Evolutionary conservation across 2,888 invertebrate genomes (phyloP), one percentile per base, ranked within the genome.

Genomic region (Diploptera punctata): DNA sequence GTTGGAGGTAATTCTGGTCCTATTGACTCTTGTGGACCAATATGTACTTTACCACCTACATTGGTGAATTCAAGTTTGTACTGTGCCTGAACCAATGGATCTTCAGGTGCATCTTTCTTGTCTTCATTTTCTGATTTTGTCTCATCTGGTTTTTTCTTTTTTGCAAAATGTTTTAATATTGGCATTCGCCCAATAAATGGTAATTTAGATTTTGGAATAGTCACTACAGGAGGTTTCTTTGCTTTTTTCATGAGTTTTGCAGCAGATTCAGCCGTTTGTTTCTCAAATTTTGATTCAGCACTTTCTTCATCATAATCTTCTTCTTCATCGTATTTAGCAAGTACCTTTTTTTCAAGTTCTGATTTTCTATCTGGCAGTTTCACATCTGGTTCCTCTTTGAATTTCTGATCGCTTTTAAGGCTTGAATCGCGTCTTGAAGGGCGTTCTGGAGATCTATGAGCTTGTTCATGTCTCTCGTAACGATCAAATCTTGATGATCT

Each of bases 181-280:
- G 94, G 94, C 90, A 94, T 91, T 81, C 93, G 89, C 76, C 94
- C 95, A 76, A 94, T 94, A 78, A 94, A 94, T 0, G 94, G 94
- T 80, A 94, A 85, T 81, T 93, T 93, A 75, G 90, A 91, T 75
- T 90, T 88, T 38, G 70, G 84, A 79, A 79, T 73, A 43, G 74
- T 74, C n/a, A 75, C 24, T 71, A 54, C 86, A 3, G 80, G 81
- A 3, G 77, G 68, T 43, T 81, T 78, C 33, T 82, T 82, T 2
- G 70, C 75, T 13, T 75, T 80, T 79, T 62, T 79, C 75, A 43
- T 73, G 49, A 68, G 67, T 61, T 70, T 61, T 1, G 76, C 68
- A 9, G 74, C 76, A 13, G 77, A 77, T 74, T 80, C 81, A 67
- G 74, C 80, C 2, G 81, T 79, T 73, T 81, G 81, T 68, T 81